Percentiles rank a stretch among this genome's conserved stretches.
Evolutionary conservation across 2,888 invertebrate species (phyloP).

Genomic region (Drosophila barbarae): DNA sequence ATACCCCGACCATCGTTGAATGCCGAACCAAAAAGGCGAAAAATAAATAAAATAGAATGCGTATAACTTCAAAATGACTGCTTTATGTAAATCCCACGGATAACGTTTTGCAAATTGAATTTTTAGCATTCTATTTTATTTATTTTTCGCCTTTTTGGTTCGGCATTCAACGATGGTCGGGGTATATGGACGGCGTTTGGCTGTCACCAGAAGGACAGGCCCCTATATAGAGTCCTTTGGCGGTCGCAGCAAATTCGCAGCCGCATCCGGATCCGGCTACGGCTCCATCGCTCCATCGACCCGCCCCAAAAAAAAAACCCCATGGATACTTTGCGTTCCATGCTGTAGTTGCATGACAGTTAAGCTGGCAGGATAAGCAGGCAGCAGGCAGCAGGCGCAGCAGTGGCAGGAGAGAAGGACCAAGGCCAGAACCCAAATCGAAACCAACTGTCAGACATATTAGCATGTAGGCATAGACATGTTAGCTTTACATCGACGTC

Average conservation of each 20-base stretch:
- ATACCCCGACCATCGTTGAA: too few relatives aligned
- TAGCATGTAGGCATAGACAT: conserved; percentile 69
- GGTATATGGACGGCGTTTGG: conserved; percentile 1
- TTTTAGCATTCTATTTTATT: conserved; percentile 76
- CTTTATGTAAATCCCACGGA: conserved; percentile 78
- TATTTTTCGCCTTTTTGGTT: conserved; percentile 66
- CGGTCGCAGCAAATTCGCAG: conserved; percentile 34
- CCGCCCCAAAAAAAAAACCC: conserved; percentile 43
- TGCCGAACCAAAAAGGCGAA: too few relatives aligned
- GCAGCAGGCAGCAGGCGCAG: conserved; percentile 14
- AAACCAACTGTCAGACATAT: conserved; percentile 73
- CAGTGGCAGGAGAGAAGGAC: conserved; percentile 6
- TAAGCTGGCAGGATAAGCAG: conserved; percentile 68
- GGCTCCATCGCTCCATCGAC: conserved; percentile 19
- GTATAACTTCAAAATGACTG: conserved; percentile 78
- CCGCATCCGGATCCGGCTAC: conserved; percentile 41
- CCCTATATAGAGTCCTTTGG: conserved; percentile 32
- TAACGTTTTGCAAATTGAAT: conserved; percentile 78
- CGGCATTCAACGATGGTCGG: conserved; percentile 2
- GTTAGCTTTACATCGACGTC: conserved; percentile 34
- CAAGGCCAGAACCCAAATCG: conserved; percentile 40
- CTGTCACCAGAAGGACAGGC: conserved; percentile 48
- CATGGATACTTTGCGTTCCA: conserved; percentile 63
- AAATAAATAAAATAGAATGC: too few relatives aligned
- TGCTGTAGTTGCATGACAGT: conserved; percentile 70